Percentiles rank a stretch among this genome's conserved stretches.
phyloP scores from a whole-genome alignment of 2,113 vertebrate species.

The Nycticorax nycticorax region DNA sequence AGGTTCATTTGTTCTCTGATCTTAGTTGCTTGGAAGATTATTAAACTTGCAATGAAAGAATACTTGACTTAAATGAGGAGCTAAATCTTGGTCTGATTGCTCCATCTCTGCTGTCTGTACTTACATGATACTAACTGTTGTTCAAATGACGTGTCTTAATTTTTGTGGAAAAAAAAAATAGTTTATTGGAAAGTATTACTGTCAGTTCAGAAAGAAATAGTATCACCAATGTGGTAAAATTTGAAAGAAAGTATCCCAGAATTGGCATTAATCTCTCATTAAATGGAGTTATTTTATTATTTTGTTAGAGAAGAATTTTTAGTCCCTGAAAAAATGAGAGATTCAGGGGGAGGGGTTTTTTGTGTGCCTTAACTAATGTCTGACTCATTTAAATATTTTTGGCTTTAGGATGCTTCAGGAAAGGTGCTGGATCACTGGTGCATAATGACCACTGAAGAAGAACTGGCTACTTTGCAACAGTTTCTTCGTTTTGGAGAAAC shows the following conservation, averaged over 20 bases:
- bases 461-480: constrained; percentile 93
- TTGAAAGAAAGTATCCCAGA: background rate
- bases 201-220: constrained; percentile 1
- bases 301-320: background rate
- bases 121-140: constrained; percentile 4
- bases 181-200: constrained; percentile 2
- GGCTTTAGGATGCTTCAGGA: constrained; percentile 89
- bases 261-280: background rate
- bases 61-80: constrained; percentile 81
- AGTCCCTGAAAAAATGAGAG: background rate
- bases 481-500: constrained; percentile 98
- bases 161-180: constrained; percentile 18
- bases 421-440: constrained; percentile 97
- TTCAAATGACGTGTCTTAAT: constrained; percentile 56
- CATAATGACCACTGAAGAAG: constrained; percentile 96
- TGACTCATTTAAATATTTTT: background rate
- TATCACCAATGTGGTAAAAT: background rate
- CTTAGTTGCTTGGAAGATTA: constrained; percentile 74
- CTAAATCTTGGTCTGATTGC: constrained; percentile 63
- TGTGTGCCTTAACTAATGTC: background rate
- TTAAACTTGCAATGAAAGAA: constrained; percentile 73
- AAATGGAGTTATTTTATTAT: background rate
- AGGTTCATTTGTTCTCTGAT: constrained; percentile 81
- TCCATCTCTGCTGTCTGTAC: constrained; percentile 26
- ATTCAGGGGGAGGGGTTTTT: background rate